Evolutionary conservation across 2,797 vertebrate genomes (phyloP).

Genomic region (Tachyglossus aculeatus): DNA sequence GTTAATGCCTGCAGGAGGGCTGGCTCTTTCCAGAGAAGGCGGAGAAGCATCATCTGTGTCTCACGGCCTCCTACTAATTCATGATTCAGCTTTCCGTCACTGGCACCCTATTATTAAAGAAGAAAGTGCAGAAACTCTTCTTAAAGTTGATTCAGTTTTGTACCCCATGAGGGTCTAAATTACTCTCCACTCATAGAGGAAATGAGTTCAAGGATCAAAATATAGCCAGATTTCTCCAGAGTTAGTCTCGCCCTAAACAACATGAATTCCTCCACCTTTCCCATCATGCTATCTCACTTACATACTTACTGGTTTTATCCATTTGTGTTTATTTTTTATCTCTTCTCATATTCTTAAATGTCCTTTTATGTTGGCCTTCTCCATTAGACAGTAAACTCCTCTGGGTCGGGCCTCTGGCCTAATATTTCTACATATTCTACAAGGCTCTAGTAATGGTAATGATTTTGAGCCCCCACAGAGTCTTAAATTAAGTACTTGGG

Average conservation of each 20-base stretch:
- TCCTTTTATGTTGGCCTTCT: background rate
- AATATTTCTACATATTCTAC: background rate
- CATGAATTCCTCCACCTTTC: too few relatives aligned
- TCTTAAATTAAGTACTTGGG: background rate
- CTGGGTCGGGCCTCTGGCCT: background rate
- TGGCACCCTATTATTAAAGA: constrained; percentile 55
- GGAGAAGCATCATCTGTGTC: constrained; percentile 50
- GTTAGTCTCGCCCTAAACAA: too few relatives aligned
- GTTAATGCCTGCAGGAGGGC: background rate
- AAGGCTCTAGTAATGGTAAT: background rate
- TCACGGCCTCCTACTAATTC: constrained; percentile 62
- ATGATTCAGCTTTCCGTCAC: constrained; percentile 66
- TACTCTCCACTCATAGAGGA: background rate
- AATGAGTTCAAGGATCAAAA: background rate
- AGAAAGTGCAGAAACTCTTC: constrained; percentile 62
- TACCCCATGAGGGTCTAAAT: constrained; percentile 9
- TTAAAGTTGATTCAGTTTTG: constrained; percentile 32
- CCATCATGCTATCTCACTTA: too few relatives aligned
- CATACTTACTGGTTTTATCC: too few relatives aligned
- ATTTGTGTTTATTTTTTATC: background rate
- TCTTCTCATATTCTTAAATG: background rate
- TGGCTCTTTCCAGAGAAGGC: constrained; percentile 36
- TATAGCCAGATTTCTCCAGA: background rate
- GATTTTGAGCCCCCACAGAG: background rate
- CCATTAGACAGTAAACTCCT: too few relatives aligned